Conservation (phyloP, 2,888 invertebrate species). For the Parnassius glacialis region DNA sequence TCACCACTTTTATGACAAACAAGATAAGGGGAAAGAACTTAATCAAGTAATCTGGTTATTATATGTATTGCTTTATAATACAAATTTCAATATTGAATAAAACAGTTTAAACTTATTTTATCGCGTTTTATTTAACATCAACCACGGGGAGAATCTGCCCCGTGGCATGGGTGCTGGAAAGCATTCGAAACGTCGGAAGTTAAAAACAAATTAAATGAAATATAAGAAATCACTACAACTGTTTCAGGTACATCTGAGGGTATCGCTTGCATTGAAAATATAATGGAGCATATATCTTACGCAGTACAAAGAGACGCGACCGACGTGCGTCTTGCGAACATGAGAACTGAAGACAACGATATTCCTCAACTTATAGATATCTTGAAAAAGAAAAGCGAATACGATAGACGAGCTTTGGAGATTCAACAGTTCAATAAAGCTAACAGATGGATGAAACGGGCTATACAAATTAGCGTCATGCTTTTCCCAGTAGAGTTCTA, state of each 20-base stretch:
- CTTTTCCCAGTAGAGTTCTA: constrained; percentile 80
- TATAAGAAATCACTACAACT: neutral
- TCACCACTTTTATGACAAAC: too few species aligned
- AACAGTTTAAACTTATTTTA: too few species aligned
- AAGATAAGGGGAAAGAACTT: too few species aligned
- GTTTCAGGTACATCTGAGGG: constrained; percentile 79
- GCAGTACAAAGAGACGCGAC: constrained; percentile 79
- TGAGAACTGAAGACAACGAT: constrained; percentile 66
- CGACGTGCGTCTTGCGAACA: constrained; percentile 80
- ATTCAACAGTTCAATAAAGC: constrained; percentile 80
- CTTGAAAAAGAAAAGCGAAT: constrained; percentile 62
- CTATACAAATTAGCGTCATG: constrained; percentile 84
- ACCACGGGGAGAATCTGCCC: too few species aligned
- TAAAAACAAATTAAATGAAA: too few species aligned
- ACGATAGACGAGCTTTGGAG: constrained; percentile 69
- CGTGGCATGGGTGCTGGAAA: too few species aligned
- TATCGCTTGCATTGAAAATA: constrained; percentile 80
- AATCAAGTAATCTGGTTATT: too few species aligned
- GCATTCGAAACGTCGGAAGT: too few species aligned
- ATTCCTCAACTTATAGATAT: constrained; percentile 78
- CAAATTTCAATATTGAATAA: too few species aligned
- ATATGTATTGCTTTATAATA: too few species aligned
- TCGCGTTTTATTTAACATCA: too few species aligned
- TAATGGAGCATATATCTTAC: constrained; percentile 86
- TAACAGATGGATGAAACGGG: constrained; percentile 89